Percentiles rank a stretch among this genome's conserved stretches.
These are phyloP conservation scores for Agrilus cyanescens DNA, from an alignment of 2,888 invertebrate genomes.

Conservation along the genomic window DNA sequence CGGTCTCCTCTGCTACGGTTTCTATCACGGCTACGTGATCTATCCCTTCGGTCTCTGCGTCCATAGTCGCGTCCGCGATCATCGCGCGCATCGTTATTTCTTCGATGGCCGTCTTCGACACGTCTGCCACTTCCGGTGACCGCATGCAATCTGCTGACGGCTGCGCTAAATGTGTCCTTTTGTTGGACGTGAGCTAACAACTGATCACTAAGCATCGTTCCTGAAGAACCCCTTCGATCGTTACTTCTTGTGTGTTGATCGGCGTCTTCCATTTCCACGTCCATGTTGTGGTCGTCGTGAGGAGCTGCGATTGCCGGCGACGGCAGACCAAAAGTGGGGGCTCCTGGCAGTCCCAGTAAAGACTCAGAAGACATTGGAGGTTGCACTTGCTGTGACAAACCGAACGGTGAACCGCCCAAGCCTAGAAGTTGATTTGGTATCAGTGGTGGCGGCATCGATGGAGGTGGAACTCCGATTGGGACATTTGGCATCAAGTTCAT, in stretches of 20 bases:
- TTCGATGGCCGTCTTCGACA: constrained; percentile 8
- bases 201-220: constrained; percentile 34
- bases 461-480: constrained; percentile 45
- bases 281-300: constrained; percentile 62
- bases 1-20: constrained; percentile 27
- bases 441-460: constrained; percentile 36
- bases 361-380: constrained; percentile 9
- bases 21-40: constrained; percentile 23
- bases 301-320: constrained; percentile 35
- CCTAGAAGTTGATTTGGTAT: constrained; percentile 34
- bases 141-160: constrained; percentile 14
- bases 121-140: constrained; percentile 9
- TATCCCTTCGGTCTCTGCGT: constrained; percentile 27
- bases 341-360: constrained; percentile 16
- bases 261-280: constrained; percentile 62
- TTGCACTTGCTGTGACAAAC: constrained; percentile 16
- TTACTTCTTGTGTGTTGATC: constrained; percentile 22
- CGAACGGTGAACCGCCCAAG: constrained; percentile 26
- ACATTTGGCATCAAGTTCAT: constrained; percentile 40
- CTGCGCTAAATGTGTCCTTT: constrained; percentile 16
- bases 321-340: constrained; percentile 34
- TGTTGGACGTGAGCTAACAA: constrained; percentile 34
- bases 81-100: constrained; percentile 23
- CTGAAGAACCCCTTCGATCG: constrained; percentile 10
- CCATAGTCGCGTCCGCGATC: constrained; percentile 28